Evolutionary conservation across 2,113 vertebrate species (phyloP), one percentile per base, ranked within the genome.

Genomic region (Lates calcarifer): DNA sequence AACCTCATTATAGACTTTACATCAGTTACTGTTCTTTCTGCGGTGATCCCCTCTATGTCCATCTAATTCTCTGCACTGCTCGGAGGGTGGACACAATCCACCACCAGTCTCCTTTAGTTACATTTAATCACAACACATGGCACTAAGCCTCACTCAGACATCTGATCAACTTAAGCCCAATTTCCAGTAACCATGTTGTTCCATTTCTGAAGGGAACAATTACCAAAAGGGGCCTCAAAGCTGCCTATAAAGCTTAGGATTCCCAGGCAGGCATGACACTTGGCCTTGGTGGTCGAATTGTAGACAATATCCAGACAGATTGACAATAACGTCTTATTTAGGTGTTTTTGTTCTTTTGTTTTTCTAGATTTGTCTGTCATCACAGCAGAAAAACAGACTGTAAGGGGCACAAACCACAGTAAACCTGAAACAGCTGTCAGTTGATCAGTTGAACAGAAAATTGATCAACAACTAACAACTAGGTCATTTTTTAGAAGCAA

Each of bases 61-160:
- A 35, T 82, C 37, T 60, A 55, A 29, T 47, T 49, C 68, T 35
- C 74, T 1, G 14, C 33, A 1, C 45, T 64, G 62, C 60, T 49
- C 43, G 4, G 62, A 58, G 56, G 47, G 29, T 55, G 37, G 86
- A 24, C 17, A 8, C 60, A 84, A 74, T 81, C 51, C 67, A 31
- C 18, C 41, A 31, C 39, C 62, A 29, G 71, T 89, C 85, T 43
- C 58, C 80, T 89, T 75, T 56, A 76, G 80, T 85, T 82, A 51
- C 60, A 24, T 66, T 65, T 89, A 83, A 87, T 92, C 61, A 74
- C 62, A 83, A 84, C 78, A 67, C 80, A 67, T 72, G 39, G 65
- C 71, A 80, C 31, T 18, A 10, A 83, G 79, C 58, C 53, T 72
- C 62, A 17, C 53, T 58, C 51, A 67, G 78, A 77, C 63, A 64